Evolutionary conservation across 2,797 vertebrate species (phyloP).

Genomic region (Etheostoma perlongum): DNA sequence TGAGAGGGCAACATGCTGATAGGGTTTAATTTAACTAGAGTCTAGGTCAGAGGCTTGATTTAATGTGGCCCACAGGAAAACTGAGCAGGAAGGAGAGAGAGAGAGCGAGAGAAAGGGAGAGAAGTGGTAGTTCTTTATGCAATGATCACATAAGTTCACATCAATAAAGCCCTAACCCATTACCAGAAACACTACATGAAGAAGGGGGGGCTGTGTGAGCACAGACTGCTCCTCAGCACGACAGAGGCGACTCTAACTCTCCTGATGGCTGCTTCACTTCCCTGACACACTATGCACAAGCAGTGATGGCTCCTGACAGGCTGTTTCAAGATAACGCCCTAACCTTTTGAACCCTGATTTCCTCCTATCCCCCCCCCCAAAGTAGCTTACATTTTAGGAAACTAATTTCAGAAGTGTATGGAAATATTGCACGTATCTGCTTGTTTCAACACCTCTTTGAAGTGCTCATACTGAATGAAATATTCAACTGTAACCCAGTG

Average conservation of each 20-base stretch:
- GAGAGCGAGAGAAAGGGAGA: conserved; percentile 12
- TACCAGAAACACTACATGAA: conserved; percentile 75
- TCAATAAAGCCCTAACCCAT: conserved; percentile 71
- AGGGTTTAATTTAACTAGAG: conserved; percentile 78
- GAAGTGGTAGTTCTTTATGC: conserved; percentile 67
- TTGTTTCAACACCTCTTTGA: conserved; percentile 31
- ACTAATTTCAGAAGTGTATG: conserved; percentile 6
- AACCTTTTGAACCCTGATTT: conserved; percentile 49
- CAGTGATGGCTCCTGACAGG: conserved; percentile 49
- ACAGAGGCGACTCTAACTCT: conserved; percentile 47
- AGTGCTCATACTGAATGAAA: conserved; percentile 8
- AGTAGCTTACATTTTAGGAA: conserved; percentile 20
- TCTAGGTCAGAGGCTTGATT: conserved; percentile 74
- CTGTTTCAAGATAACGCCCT: conserved; percentile 54
- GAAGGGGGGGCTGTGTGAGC: conserved; percentile 59
- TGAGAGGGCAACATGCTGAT: conserved; percentile 78
- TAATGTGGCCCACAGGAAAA: conserved; percentile 79
- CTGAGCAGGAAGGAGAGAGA: conserved; percentile 47
- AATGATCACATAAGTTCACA: conserved; percentile 77
- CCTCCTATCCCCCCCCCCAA: conserved; percentile 33
- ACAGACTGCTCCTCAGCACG: conserved; percentile 34
- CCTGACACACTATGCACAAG: conserved; percentile 45
- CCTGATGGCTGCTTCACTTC: conserved; percentile 54
- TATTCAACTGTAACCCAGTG: not conserved
- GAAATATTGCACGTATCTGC: conserved; percentile 2